These are phyloP conservation scores for Psylliodes chrysocephalus DNA, from an alignment of 2,888 invertebrate species.

Conservation along the genomic window DNA sequence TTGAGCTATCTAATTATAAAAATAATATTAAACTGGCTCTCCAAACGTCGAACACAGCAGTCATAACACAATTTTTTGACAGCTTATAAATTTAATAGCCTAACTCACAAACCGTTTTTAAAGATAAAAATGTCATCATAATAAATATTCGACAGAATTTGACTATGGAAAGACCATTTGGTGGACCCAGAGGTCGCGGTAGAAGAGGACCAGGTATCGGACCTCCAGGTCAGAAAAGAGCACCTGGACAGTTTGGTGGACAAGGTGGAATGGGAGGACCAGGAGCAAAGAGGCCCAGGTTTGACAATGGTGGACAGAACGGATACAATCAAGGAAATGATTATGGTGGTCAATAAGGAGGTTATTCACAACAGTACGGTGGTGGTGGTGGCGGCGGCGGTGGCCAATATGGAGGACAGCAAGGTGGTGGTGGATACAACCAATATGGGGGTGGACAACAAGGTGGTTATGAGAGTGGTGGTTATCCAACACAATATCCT, in stretches of 20 bases:
- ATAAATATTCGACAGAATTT: no score
- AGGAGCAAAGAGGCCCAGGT: slow-evolving; percentile 55
- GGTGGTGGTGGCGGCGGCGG: slow-evolving; percentile 36
- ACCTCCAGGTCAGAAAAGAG: slow-evolving; percentile 48
- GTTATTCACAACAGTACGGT: slow-evolving; percentile 46
- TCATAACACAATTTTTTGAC: no score
- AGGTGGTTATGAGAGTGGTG: slow-evolving; percentile 38
- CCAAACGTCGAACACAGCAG: background rate
- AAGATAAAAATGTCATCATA: no score
- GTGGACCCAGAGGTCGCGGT: slow-evolving; percentile 26
- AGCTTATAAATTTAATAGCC: no score
- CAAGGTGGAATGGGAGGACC: slow-evolving; percentile 51
- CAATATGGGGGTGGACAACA: slow-evolving; percentile 30
- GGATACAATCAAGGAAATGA: slow-evolving; percentile 56
- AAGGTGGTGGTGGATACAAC: slow-evolving; percentile 28
- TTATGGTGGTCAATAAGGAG: slow-evolving; percentile 32
- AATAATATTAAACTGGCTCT: background rate
- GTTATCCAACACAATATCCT: slow-evolving; percentile 41
- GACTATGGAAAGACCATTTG: slow-evolving; percentile 27
- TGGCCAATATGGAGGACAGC: slow-evolving; percentile 36
- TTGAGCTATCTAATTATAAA: background rate
- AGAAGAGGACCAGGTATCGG: slow-evolving; percentile 48
- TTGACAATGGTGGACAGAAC: slow-evolving; percentile 54
- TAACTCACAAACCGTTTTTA: no score
- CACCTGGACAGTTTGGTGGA: slow-evolving; percentile 48